These are phyloP conservation scores for Rhopalosiphum padi DNA, from an alignment of 1,140 invertebrate species.

Conservation along the genomic window DNA sequence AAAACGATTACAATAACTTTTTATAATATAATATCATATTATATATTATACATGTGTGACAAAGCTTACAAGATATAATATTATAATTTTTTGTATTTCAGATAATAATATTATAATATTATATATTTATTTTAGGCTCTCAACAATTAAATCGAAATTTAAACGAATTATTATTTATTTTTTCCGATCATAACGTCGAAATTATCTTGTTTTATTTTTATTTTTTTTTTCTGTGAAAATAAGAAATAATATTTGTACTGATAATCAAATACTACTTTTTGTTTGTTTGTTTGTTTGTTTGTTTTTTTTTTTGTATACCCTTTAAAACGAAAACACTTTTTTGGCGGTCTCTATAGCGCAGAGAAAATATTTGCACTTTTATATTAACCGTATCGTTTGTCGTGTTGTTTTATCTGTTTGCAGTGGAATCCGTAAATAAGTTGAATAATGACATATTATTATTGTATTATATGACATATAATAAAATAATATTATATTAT, in stretches of 20 bases:
- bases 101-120: too few relatives aligned
- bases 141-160: constrained; percentile 48
- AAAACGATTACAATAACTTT: background rate
- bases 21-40: background rate
- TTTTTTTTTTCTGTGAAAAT: background rate
- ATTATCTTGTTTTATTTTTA: background rate
- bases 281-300: background rate
- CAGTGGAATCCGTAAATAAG: constrained; percentile 23
- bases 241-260: background rate
- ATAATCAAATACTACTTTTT: constrained; percentile 3
- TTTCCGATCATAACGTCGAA: background rate
- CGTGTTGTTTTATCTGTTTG: constrained; percentile 31
- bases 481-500: constrained; percentile 22
- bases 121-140: background rate
- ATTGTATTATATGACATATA: background rate
- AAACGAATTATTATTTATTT: constrained; percentile 51
- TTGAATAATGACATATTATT: background rate
- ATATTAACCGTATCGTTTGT: constrained; percentile 42
- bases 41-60: background rate
- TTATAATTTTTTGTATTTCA: background rate
- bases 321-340: background rate
- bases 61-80: background rate
- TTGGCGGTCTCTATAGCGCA: background rate
- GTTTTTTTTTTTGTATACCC: background rate
- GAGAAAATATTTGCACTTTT: constrained; percentile 47